Base-by-base conservation (phyloP, 1,140 invertebrate genomes). In the Cotesia glomerata region DNA sequence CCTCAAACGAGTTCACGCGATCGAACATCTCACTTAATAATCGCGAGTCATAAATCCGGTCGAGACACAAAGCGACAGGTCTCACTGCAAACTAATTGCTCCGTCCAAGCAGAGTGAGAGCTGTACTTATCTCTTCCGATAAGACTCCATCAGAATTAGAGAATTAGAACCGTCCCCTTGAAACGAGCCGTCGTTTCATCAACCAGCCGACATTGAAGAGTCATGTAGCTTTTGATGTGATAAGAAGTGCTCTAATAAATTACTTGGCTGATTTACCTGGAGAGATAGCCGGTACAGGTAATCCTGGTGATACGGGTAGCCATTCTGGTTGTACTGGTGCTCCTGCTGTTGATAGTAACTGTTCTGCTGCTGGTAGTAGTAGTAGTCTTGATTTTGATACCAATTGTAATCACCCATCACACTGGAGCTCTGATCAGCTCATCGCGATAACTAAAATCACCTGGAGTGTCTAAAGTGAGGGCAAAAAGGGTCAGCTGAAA, bases 351-450 rank as follows among this genome's bases (percentile, higher is more conserved):
- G 69, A 61, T 72, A 34, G 16, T 77, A 75, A 64, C 79, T 77
- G 65, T 80, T 51, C 58, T 77, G 75, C 72, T 79, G 75, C 3
- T 80, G 79, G 62, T 77, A 75, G 18, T 80, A 78, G n/a, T 75
- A 11, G 26, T 72, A 32, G 32, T 67, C 52, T 35, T 66, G 83
- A 75, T 83, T 84, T 73, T 84, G 78, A 77, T 86, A 86, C 86
- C 86, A 87, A 71, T 86, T 85, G 78, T 85, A 87, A 73, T 82
- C 84, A 77, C 85, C 86, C 86, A 87, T 87, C 79, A 82, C 83
- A 84, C 77, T 77, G 59, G 13, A 45, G 7, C 11, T 45, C 39
- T 26, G 26, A 26, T 26, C 26, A 26, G 39, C 39, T 9, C 7
- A 11, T 45, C 5, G 7, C 11, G 7, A 52, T 69, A 69, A 68